Conservation (phyloP, 2,888 invertebrate genomes). For the Homarus gammarus region DNA sequence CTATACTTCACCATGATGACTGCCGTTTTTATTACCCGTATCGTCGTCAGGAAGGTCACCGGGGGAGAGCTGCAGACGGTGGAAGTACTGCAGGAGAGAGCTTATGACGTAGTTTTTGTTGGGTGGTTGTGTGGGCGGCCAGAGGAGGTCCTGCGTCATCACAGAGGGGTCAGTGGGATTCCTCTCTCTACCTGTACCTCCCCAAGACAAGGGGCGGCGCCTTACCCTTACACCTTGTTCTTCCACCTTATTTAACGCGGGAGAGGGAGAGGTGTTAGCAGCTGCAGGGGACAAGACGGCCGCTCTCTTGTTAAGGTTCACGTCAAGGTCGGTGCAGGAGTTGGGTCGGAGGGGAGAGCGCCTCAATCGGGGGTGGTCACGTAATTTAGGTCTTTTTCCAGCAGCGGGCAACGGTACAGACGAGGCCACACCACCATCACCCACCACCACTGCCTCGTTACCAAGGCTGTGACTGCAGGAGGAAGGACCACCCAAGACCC, state of each 20-base stretch:
- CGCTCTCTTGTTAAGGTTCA: not conserved
- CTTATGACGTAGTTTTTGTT: not conserved
- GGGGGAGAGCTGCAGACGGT: not conserved
- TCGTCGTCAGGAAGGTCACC: not conserved
- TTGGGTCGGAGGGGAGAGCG: not conserved
- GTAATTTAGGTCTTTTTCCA: not conserved
- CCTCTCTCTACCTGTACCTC: not conserved
- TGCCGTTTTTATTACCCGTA: conserved; percentile 9
- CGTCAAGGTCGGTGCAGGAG: not conserved
- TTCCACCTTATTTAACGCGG: not conserved
- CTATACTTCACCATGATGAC: too few relatives aligned
- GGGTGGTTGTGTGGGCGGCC: not conserved
- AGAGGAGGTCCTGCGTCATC: not conserved
- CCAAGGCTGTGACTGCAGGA: not conserved
- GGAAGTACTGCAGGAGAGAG: not conserved
- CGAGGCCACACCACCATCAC: not conserved
- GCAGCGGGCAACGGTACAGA: not conserved
- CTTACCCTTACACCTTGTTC: not conserved
- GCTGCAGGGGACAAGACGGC: not conserved
- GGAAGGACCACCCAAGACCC: not conserved
- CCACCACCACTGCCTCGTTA: not conserved
- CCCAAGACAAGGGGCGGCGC: not conserved
- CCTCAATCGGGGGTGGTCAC: not conserved
- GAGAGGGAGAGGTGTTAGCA: not conserved
- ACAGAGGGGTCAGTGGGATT: not conserved